These are phyloP conservation scores for Lycia hirtaria DNA, from an alignment of 2,888 invertebrate species.

Conservation along the genomic window DNA sequence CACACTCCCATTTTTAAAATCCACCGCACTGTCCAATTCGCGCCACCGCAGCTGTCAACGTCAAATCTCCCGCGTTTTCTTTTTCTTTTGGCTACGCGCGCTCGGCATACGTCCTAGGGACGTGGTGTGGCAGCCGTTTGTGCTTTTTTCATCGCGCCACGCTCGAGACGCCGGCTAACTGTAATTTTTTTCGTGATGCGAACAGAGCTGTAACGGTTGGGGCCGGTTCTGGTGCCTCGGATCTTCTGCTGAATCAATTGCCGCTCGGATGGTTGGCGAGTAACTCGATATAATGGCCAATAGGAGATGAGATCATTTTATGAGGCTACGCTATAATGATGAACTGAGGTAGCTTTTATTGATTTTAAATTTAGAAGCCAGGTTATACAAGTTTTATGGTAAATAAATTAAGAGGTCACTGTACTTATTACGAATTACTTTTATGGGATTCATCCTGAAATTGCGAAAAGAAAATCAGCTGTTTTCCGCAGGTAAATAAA, in stretches of 20 bases:
- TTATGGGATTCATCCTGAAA: no score
- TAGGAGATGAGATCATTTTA: slow-evolving; percentile 11
- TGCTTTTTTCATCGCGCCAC: slow-evolving; percentile 78
- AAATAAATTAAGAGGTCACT: no score
- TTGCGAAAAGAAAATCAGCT: no score
- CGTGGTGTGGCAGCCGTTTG: slow-evolving; percentile 68
- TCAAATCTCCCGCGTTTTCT: slow-evolving; percentile 66
- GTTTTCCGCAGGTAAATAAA: no score
- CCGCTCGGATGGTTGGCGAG: slow-evolving; percentile 55
- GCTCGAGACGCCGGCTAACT: slow-evolving; percentile 72
- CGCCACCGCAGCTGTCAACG: slow-evolving; percentile 68
- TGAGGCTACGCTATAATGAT: slow-evolving; percentile 7
- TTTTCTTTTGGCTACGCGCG: slow-evolving; percentile 53
- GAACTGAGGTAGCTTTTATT: neutral
- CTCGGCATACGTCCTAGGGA: slow-evolving; percentile 72
- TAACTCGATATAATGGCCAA: slow-evolving; percentile 25
- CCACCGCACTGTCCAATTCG: slow-evolving; percentile 40
- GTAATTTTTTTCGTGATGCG: slow-evolving; percentile 82
- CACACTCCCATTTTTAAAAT: slow-evolving; percentile 48
- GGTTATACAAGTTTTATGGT: no score
- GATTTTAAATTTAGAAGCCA: neutral
- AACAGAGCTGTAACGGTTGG: slow-evolving; percentile 70
- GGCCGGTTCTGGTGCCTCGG: slow-evolving; percentile 67
- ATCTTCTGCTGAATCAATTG: slow-evolving; percentile 57
- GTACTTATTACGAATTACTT: no score